A percentile compares a stretch with the other conserved stretches of the same genome.
phyloP scores from a whole-genome alignment of 2,888 invertebrate species.

The Microctonus hyperodae region DNA sequence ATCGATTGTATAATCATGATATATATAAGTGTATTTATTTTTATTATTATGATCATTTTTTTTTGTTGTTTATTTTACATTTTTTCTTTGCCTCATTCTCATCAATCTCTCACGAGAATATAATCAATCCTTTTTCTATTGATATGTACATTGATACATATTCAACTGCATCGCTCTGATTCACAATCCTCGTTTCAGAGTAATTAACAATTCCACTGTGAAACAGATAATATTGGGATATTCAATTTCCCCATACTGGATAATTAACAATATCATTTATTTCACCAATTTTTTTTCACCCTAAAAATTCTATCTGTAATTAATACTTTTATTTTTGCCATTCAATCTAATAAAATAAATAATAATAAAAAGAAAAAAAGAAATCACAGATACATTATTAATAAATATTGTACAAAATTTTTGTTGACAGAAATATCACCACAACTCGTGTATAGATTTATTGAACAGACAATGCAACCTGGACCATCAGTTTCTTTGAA shows the following conservation, averaged over 20 bases:
- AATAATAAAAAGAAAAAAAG: too few relatives aligned
- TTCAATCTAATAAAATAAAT: too few relatives aligned
- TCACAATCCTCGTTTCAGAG: background rate
- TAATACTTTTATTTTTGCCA: too few relatives aligned
- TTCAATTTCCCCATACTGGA: background rate
- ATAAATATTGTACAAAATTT: constrained; percentile 35
- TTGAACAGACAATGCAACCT: constrained; percentile 89
- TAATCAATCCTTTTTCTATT: background rate
- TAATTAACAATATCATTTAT: background rate
- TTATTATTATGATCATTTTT: background rate
- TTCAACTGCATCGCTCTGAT: background rate
- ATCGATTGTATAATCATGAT: constrained; percentile 13
- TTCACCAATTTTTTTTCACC: background rate
- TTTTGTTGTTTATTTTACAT: background rate
- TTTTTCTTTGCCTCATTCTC: background rate
- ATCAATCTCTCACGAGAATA: background rate
- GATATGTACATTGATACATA: background rate
- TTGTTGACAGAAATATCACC: constrained; percentile 65
- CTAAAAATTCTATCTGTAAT: background rate
- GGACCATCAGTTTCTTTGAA: constrained; percentile 91
- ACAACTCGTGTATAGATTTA: constrained; percentile 89
- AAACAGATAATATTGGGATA: background rate
- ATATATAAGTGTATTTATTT: background rate
- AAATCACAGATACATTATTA: too few relatives aligned
- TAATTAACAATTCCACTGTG: background rate